Evolutionary conservation across 2,888 invertebrate genomes (phyloP), one percentile per base, ranked within the genome.

Genomic region (Petrophora chlorosata): DNA sequence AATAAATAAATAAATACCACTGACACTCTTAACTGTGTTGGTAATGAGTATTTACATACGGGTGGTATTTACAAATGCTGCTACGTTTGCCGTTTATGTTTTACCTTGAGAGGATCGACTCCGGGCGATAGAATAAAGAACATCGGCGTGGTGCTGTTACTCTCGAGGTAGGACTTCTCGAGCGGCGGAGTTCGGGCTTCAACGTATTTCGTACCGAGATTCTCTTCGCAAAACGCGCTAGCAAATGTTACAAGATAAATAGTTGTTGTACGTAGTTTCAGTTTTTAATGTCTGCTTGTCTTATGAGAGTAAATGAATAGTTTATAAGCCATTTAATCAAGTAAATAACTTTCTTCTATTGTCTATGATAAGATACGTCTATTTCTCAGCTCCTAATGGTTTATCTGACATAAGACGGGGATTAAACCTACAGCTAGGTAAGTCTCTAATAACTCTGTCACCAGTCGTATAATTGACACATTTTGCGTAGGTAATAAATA

Each of bases 41-140:
- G 3, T 7, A 3, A 22, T 22, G 15, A 2, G 13, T 33, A 16
- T 17, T 9, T 16, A 40, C 14, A 16, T n/a, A 26, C 17, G 32
- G 1, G 2, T 10, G n/a, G n/a, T 36, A 35, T 39, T 39, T 39
- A 40, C 17, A 36, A 22, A 26, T 25, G 13, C 9, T 22, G 10
- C 13, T 30, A n/a, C 25, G 25, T 7, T 9, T 12, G n/a, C n/a
- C n/a, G n/a, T n/a, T n/a, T n/a, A n/a, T n/a, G n/a, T n/a, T n/a
- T 43, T 81, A 93, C 94, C 88, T 97, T 97, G 0, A 98, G 85
- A 0, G 98, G 98, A 85, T 98, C 97, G 0, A 98, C 98, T 32
- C 98, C 98, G 0, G 98, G 94, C 0, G 98, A 98, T 2, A 98
- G 91, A 59, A 98, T 98, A 81, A 98, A 98, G 88, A 98, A 98